Evolutionary conservation across 2,888 invertebrate species (phyloP).

Genomic region (Podabrus alpinus): DNA sequence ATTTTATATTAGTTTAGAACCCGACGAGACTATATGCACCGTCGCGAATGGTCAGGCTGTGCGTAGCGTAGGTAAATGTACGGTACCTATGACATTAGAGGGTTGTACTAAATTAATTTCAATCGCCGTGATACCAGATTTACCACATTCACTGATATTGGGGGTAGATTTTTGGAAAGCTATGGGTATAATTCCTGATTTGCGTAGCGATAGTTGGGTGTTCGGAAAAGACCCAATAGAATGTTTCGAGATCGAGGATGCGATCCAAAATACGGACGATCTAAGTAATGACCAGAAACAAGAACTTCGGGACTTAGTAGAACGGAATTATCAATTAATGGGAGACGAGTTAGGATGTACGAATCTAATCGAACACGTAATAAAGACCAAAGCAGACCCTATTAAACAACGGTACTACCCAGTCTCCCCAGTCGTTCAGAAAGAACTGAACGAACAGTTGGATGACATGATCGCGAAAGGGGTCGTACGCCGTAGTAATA

Average conservation of each 20-base stretch:
- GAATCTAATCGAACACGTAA: not conserved
- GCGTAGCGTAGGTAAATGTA: not conserved
- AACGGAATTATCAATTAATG: not conserved
- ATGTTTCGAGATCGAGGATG: not conserved
- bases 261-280: not conserved
- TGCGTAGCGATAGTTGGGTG: not conserved
- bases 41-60: not conserved
- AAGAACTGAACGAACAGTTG: conserved; percentile 36
- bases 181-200: not conserved
- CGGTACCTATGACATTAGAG: not conserved
- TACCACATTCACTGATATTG: not conserved
- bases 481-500: conserved; percentile 6
- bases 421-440: conserved; percentile 29
- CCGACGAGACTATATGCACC: not conserved
- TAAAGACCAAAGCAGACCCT: conserved; percentile 2
- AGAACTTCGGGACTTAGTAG: not conserved
- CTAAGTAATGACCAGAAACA: not conserved
- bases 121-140: not conserved
- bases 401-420: conserved; percentile 35
- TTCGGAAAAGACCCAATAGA: not conserved
- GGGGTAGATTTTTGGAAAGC: not conserved
- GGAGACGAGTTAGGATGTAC: not conserved
- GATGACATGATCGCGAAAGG: conserved; percentile 29
- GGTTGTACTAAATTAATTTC: not conserved
- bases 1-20: too few relatives aligned